Conservation (phyloP, 2,113 vertebrate species). For the Stigmatopora nigra region DNA sequence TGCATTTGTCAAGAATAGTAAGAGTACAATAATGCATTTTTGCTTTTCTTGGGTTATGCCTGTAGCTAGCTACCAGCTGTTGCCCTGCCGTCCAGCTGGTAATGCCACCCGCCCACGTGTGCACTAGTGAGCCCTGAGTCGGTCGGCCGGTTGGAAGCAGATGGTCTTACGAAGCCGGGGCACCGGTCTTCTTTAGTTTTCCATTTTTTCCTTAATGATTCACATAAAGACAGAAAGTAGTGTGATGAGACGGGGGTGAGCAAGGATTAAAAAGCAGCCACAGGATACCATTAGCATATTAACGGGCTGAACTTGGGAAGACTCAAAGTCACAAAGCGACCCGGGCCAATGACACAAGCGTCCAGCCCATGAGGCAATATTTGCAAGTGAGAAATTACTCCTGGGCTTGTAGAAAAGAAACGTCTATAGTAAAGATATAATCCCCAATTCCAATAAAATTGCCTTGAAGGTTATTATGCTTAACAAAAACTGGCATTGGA, state of each 20-base stretch:
- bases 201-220: constrained; percentile 34
- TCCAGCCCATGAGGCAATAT: constrained; percentile 34
- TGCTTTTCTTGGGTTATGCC: constrained; percentile 10
- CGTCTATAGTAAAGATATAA: too few species aligned
- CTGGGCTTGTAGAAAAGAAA: not conserved
- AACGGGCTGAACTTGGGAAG: constrained; percentile 45
- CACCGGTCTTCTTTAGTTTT: constrained; percentile 27
- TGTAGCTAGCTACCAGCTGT: constrained; percentile 58
- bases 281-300: constrained; percentile 49
- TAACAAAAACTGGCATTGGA: too few species aligned
- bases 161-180: constrained; percentile 47
- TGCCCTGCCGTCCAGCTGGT: constrained; percentile 56
- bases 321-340: constrained; percentile 49
- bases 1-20: constrained; percentile 13
- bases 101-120: constrained; percentile 43
- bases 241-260: constrained; percentile 14
- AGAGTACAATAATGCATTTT: constrained; percentile 24
- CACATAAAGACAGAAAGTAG: constrained; percentile 33
- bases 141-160: constrained; percentile 38
- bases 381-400: constrained; percentile 15
- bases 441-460: too few species aligned
- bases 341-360: constrained; percentile 28
- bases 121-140: constrained; percentile 37
- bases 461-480: too few species aligned
- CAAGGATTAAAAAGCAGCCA: constrained; percentile 17